phyloP scores from a whole-genome alignment of 1,140 invertebrate species.

The Anthonomus grandis region DNA sequence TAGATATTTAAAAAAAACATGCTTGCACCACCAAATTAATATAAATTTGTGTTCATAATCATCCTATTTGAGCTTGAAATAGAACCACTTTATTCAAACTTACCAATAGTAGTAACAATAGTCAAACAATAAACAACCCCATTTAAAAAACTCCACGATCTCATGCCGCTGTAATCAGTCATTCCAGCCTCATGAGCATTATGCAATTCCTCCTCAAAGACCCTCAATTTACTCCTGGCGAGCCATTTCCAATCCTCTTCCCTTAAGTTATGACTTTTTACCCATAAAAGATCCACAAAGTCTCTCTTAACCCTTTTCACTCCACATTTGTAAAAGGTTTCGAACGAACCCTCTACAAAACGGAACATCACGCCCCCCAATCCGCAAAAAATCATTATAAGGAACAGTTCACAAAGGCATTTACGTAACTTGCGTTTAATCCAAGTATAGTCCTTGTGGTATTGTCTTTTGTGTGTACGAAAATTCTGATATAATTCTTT shows the following conservation, averaged over 20 bases:
- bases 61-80: too few relatives aligned
- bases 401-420: constrained; percentile 63
- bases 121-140: constrained; percentile 89
- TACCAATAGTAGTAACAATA: constrained; percentile 92
- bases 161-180: constrained; percentile 74
- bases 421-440: constrained; percentile 60
- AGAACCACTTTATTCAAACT: too few relatives aligned
- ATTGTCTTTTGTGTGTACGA: constrained; percentile 57
- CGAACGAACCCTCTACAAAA: constrained; percentile 75
- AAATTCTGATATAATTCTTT: constrained; percentile 42
- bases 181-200: constrained; percentile 77
- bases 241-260: constrained; percentile 87
- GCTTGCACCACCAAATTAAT: too few relatives aligned
- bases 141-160: constrained; percentile 90
- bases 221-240: constrained; percentile 73
- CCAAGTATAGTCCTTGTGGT: constrained; percentile 54
- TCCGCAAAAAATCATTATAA: constrained; percentile 71
- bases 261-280: constrained; percentile 70
- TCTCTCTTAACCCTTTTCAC: constrained; percentile 82
- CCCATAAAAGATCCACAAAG: constrained; percentile 78
- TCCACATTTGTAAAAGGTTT: constrained; percentile 82
- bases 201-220: constrained; percentile 84
- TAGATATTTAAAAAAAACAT: too few relatives aligned
- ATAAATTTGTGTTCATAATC: too few relatives aligned
- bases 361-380: constrained; percentile 74